Percentiles rank a stretch among this genome's conserved stretches.
Evolutionary conservation across 1,140 invertebrate genomes (phyloP).

Genomic region (Stegodyphus dumicola): DNA sequence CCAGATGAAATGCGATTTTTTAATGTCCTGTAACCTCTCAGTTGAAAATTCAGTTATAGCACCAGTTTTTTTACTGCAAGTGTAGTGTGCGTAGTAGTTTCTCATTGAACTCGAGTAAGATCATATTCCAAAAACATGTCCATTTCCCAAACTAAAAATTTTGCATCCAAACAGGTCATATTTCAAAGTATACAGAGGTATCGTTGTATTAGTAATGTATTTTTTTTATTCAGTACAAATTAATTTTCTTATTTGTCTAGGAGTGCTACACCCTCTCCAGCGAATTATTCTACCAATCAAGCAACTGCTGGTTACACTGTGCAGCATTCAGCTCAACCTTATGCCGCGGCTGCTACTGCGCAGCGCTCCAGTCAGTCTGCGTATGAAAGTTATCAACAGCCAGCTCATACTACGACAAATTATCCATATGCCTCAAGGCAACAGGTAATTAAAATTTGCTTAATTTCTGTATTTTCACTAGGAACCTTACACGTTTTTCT

Average conservation of each 20-base stretch:
- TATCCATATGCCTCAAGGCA: constrained; percentile 62
- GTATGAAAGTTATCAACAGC: constrained; percentile 60
- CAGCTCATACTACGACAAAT: constrained; percentile 54
- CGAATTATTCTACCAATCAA: constrained; percentile 47
- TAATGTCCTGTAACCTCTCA: no score
- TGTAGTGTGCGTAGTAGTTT: no score
- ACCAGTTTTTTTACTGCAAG: no score
- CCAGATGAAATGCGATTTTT: no score
- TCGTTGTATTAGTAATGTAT: background rate
- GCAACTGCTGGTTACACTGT: constrained; percentile 61
- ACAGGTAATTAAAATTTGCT: constrained; percentile 41
- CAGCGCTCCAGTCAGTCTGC: constrained; percentile 57
- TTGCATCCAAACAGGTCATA: no score
- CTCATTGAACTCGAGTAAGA: no score
- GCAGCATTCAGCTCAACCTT: constrained; percentile 61
- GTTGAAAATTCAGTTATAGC: no score
- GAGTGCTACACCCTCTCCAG: constrained; percentile 33
- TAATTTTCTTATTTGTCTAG: background rate
- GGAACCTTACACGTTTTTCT: background rate
- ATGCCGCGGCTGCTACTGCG: constrained; percentile 56
- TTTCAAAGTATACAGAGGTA: no score
- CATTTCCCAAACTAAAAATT: no score
- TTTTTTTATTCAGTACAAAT: background rate
- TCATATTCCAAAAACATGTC: no score
- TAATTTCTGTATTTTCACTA: background rate